These are phyloP conservation scores for Gryllus longicercus DNA, from an alignment of 2,888 invertebrate species.

Conservation along the genomic window DNA sequence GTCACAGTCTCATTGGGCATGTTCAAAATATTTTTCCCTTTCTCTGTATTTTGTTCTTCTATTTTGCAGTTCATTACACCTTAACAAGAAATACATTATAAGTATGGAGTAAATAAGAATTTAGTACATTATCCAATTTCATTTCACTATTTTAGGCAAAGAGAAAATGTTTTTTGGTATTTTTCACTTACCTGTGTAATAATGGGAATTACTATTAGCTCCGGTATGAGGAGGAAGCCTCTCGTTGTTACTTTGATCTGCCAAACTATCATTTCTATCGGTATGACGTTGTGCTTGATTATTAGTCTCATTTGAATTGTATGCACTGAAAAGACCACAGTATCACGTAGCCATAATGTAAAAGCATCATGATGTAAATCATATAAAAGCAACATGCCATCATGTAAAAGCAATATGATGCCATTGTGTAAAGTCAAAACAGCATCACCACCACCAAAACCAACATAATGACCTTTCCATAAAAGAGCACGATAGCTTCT, in stretches of 20 bases:
- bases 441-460: no score
- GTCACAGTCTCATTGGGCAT: constrained; percentile 23
- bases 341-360: no score
- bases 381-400: neutral
- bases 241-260: neutral
- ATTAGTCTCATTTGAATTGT: constrained; percentile 20
- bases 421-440: no score
- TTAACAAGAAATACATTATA: neutral
- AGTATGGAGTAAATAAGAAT: neutral
- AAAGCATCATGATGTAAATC: neutral
- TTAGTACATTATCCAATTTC: neutral
- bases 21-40: constrained; percentile 22
- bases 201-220: constrained; percentile 24
- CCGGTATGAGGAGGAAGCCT: neutral
- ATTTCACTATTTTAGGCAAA: neutral
- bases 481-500: no score
- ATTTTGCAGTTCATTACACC: constrained; percentile 22
- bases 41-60: constrained; percentile 19
- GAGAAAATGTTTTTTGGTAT: neutral
- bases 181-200: constrained; percentile 29
- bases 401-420: neutral
- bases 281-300: neutral
- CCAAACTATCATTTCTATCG: neutral
- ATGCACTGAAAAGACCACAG: constrained; percentile 20
- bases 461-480: no score